A percentile compares a stretch with the other conserved stretches of the same genome.
Conservation (phyloP, 2,113 vertebrate species). For the Megalops atlanticus region DNA sequence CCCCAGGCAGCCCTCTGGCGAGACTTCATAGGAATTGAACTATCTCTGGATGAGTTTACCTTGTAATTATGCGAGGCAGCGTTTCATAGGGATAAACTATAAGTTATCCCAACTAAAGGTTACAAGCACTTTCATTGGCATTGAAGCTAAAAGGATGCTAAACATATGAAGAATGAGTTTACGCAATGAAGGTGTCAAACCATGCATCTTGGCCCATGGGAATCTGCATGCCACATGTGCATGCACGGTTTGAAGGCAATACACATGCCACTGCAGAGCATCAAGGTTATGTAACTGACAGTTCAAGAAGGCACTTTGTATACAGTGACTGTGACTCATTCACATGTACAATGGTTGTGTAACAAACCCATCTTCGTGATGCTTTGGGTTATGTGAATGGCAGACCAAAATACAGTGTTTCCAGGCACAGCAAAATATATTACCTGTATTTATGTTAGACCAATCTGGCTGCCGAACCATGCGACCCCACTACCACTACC, state of each 20-base stretch:
- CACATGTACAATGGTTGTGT: too few relatives aligned
- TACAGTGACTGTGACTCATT: too few relatives aligned
- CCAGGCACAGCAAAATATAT: too few relatives aligned
- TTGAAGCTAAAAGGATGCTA: neutral
- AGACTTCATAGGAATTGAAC: neutral
- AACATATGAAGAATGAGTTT: neutral
- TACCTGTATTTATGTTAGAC: too few relatives aligned
- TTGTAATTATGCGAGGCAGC: neutral
- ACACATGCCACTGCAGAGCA: neutral
- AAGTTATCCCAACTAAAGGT: neutral
- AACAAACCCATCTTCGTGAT: too few relatives aligned
- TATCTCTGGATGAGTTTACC: constrained; percentile 4
- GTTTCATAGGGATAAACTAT: neutral
- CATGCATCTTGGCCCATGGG: neutral
- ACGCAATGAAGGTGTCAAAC: neutral
- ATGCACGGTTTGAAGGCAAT: neutral
- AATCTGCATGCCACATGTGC: neutral
- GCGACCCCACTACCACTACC: too few relatives aligned
- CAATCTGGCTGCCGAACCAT: too few relatives aligned
- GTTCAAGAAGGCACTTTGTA: too few relatives aligned
- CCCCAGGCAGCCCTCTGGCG: constrained; percentile 1
- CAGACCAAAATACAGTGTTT: too few relatives aligned
- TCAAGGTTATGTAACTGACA: neutral
- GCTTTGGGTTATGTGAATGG: too few relatives aligned
- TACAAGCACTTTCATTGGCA: neutral